phyloP scores from a whole-genome alignment of 2,113 vertebrate genomes.

The Albula goreensis region DNA sequence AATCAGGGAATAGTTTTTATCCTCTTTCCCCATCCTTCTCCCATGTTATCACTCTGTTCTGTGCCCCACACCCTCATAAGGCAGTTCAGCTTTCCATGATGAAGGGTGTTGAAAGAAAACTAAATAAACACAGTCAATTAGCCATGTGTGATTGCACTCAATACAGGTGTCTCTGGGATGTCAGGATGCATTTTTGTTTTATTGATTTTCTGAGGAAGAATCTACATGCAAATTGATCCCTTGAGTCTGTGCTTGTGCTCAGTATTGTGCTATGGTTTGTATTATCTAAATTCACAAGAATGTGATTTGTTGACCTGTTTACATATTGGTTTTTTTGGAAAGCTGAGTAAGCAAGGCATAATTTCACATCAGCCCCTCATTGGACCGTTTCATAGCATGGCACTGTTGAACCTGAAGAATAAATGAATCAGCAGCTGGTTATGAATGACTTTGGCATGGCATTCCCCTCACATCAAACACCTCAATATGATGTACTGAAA shows the following conservation, averaged over 20 bases:
- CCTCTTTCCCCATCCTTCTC: not conserved
- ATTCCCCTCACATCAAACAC: not conserved
- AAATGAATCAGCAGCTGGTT: not conserved
- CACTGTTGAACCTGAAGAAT: not conserved
- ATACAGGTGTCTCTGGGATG: conserved; percentile 4
- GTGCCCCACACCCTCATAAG: not conserved
- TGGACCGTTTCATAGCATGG: not conserved
- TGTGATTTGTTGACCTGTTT: not conserved
- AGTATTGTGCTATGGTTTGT: not conserved
- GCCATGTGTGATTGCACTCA: not conserved
- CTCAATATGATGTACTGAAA: conserved; percentile 19
- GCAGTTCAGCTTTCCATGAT: conserved; percentile 14
- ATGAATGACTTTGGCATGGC: not conserved
- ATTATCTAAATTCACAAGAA: not conserved
- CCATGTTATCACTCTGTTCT: not conserved
- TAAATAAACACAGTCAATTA: conserved; percentile 26
- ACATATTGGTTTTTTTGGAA: not conserved
- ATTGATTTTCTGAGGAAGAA: not conserved
- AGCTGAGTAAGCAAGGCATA: not conserved
- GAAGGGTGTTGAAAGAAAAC: conserved; percentile 20
- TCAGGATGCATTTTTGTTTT: not conserved
- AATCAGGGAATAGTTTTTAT: not conserved
- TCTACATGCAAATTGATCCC: not conserved
- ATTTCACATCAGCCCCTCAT: not conserved
- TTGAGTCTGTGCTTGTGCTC: not conserved